Evolutionary conservation across 2,113 vertebrate genomes (phyloP).

Genomic region (Catharus bicknelli): DNA sequence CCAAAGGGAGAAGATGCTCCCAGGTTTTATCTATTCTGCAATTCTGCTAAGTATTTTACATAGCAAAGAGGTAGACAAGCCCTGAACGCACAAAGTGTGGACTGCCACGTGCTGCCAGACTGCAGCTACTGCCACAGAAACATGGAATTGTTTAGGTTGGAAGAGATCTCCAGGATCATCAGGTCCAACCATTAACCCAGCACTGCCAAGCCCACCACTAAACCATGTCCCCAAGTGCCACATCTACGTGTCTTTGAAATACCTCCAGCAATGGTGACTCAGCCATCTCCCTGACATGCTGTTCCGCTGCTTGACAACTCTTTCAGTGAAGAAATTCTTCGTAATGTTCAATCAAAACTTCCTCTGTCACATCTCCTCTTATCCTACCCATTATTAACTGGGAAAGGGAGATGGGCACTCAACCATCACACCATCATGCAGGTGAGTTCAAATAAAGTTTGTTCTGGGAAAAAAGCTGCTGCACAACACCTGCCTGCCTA

Average conservation of each 20-base stretch:
- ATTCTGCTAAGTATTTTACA: background rate
- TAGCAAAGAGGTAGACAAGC: accelerated
- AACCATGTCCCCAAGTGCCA: background rate
- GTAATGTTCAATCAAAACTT: background rate
- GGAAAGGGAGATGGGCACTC: background rate
- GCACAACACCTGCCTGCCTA: background rate
- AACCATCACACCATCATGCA: background rate
- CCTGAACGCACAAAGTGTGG: accelerated
- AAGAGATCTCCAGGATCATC: background rate
- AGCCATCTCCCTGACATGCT: background rate
- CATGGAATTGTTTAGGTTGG: background rate
- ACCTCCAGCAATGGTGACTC: background rate
- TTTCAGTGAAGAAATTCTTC: background rate
- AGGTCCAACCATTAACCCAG: background rate
- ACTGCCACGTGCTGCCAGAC: background rate
- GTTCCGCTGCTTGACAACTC: background rate
- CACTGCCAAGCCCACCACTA: background rate
- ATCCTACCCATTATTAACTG: background rate
- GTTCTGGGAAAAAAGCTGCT: background rate
- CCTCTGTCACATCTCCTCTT: background rate
- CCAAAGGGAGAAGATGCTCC: background rate
- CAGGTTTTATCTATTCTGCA: background rate
- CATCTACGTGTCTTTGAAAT: background rate
- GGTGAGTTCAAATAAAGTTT: background rate
- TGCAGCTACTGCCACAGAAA: background rate